Conservation (phyloP, 2,888 invertebrate species). For the Petrophora chlorosata region DNA sequence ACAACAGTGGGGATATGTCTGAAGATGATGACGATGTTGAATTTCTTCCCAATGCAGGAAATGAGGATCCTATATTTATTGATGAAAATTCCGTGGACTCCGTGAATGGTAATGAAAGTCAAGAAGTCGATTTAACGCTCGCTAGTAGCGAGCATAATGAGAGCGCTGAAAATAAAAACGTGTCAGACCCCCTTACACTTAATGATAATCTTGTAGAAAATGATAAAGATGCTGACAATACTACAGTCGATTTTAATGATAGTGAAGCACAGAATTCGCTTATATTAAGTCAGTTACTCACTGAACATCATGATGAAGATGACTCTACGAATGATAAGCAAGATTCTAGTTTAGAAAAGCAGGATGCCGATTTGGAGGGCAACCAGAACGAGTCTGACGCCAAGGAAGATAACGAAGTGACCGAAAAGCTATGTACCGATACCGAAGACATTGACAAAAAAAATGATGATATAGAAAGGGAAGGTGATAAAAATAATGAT, state of each 20-base stretch:
- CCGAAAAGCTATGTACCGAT: no score
- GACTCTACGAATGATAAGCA: slow-evolving; percentile 3
- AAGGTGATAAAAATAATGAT: slow-evolving; percentile 10
- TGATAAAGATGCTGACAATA: slow-evolving; percentile 2
- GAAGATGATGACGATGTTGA: slow-evolving; percentile 73
- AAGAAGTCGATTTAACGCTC: slow-evolving; percentile 70
- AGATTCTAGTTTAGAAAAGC: slow-evolving; percentile 5
- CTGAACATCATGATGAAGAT: neutral
- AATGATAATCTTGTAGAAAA: slow-evolving; percentile 10
- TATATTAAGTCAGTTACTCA: neutral
- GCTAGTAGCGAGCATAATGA: slow-evolving; percentile 80
- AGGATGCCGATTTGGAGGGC: neutral
- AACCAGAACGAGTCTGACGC: neutral
- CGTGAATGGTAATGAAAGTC: slow-evolving; percentile 51
- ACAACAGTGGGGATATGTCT: slow-evolving; percentile 4
- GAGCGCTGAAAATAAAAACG: slow-evolving; percentile 61
- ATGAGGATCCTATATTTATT: slow-evolving; percentile 79
- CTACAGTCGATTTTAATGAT: slow-evolving; percentile 1
- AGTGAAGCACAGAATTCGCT: neutral
- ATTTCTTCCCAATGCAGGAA: slow-evolving; percentile 63
- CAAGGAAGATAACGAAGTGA: no score
- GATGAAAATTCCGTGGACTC: slow-evolving; percentile 80
- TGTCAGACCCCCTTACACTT: slow-evolving; percentile 24
- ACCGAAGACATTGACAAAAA: neutral
- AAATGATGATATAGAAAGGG: neutral